Conservation (phyloP, 2,113 vertebrate genomes). For the Phaetusa simplex region DNA sequence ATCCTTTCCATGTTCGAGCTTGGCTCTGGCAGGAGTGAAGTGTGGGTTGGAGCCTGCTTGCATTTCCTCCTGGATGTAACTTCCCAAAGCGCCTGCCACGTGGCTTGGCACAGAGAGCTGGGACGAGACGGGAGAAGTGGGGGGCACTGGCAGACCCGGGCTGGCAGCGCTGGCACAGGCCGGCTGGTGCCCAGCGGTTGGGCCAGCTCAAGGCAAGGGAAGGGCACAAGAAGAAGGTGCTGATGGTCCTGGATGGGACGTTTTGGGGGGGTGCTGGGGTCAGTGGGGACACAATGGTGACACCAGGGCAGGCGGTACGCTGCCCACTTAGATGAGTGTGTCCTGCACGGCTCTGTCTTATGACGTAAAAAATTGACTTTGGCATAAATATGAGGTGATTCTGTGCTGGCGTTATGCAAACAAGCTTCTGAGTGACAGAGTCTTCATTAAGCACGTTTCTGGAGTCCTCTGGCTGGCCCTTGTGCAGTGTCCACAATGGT, state of each 20-base stretch:
- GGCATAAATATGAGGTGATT: not conserved
- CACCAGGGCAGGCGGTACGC: not conserved
- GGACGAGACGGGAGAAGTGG: accelerated
- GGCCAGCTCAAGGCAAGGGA: not conserved
- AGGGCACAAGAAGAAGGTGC: not conserved
- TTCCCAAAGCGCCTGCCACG: not conserved
- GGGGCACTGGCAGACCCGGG: not conserved
- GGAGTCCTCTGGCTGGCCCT: not conserved
- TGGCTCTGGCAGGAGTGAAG: not conserved
- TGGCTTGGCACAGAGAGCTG: not conserved
- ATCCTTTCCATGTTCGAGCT: not conserved
- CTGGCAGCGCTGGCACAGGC: not conserved
- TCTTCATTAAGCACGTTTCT: not conserved
- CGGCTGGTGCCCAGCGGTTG: not conserved
- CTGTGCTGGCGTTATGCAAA: not conserved
- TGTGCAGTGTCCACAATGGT: not conserved
- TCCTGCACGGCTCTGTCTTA: not conserved
- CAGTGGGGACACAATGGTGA: not conserved
- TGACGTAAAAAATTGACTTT: not conserved
- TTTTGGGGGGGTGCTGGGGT: not conserved
- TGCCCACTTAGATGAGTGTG: not conserved
- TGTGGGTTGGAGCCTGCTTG: not conserved
- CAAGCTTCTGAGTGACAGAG: not conserved
- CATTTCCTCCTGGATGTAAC: not conserved
- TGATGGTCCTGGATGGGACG: accelerated